Base-by-base conservation (phyloP, 2,797 vertebrate genomes). In the Paedocypris micromegethes region DNA sequence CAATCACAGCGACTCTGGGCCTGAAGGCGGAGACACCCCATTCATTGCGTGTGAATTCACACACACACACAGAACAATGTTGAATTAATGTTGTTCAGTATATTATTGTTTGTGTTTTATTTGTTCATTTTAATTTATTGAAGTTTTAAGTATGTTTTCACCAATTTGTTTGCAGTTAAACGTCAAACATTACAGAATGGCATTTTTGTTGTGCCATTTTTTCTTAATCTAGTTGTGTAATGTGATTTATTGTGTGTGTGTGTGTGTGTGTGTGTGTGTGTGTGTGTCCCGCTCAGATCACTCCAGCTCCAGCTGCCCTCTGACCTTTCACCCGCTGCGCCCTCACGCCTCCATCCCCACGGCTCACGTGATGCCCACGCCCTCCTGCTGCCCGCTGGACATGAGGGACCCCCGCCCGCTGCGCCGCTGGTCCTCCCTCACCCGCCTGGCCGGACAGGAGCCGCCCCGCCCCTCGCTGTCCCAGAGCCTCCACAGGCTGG, bases 381-480 rank as follows among this genome's bases (percentile, higher is more conserved):
- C 88, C 58, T 86, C 90, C 76, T 75, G 70, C 58, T 81, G 49
- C 9, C 87, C 85, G 4, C 87, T 92, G 67, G 93, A 97, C 76
- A 93, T 92, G 90, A 94, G 93, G 77, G 91, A 91, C 62, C 81
- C 85, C 6, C 89, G 88, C 46, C 93, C 93, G 3, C 88, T 96
- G 45, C 85, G 94, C 66, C 93, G 93, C 70, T 97, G 93, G 88
- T 97, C 95, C 6, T 98, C 96, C 8, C 88, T 98, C 65, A 94
- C 93, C 47, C 94, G 90, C 72, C 85, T 98, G 8, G 90, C 83
- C 38, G 41, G 69, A 78, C 2, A 89, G 87, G 46, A 87, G 64
- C 74, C 84, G 54, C 77, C 65, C 54, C 82, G 58, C 64, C 73
- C 83, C 3, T 49, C 73, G 58, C 76, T 90, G 76, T 70, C 84